A percentile compares a stretch with the other conserved stretches of the same genome.
Conservation (phyloP, 2,797 vertebrate species). For the Sibirionetta formosa region DNA sequence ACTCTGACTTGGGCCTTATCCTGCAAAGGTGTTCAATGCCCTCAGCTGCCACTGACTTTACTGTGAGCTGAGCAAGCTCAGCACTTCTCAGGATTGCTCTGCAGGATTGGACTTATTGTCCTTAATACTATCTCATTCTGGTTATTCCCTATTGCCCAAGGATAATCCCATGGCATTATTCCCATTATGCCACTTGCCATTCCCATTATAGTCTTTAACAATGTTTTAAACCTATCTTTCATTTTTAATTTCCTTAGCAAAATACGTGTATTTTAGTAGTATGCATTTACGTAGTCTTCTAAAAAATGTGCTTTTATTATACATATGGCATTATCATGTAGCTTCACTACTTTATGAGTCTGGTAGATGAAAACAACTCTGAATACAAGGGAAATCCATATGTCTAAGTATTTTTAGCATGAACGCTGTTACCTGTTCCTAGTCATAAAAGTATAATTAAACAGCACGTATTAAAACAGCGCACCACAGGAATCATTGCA, state of each 20-base stretch:
- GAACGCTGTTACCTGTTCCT: slow-evolving; percentile 48
- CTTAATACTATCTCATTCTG: slow-evolving; percentile 82
- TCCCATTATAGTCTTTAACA: slow-evolving; percentile 78
- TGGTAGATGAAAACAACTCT: slow-evolving; percentile 50
- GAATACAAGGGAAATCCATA: slow-evolving; percentile 29
- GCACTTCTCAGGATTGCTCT: slow-evolving; percentile 59
- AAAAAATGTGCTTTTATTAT: slow-evolving; percentile 61
- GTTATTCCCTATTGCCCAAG: slow-evolving; percentile 78
- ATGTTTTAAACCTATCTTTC: slow-evolving; percentile 77
- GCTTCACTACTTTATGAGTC: slow-evolving; percentile 36
- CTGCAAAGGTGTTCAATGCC: slow-evolving; percentile 42
- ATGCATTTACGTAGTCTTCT: slow-evolving; percentile 27
- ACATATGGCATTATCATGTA: slow-evolving; percentile 44
- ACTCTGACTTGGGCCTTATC: slow-evolving; percentile 50
- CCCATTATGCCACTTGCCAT: slow-evolving; percentile 80
- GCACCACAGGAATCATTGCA: slow-evolving; percentile 3
- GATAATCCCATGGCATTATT: slow-evolving; percentile 81
- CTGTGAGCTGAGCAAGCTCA: slow-evolving; percentile 20
- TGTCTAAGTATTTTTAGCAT: slow-evolving; percentile 55
- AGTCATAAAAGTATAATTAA: slow-evolving; percentile 57
- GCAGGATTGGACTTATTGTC: slow-evolving; percentile 77
- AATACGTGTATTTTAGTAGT: slow-evolving; percentile 69
- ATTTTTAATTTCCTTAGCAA: slow-evolving; percentile 78
- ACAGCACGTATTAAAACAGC: background rate
- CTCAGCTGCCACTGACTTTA: slow-evolving; percentile 29